Conservation (phyloP, 2,888 invertebrate species). For the Eurois occulta region DNA sequence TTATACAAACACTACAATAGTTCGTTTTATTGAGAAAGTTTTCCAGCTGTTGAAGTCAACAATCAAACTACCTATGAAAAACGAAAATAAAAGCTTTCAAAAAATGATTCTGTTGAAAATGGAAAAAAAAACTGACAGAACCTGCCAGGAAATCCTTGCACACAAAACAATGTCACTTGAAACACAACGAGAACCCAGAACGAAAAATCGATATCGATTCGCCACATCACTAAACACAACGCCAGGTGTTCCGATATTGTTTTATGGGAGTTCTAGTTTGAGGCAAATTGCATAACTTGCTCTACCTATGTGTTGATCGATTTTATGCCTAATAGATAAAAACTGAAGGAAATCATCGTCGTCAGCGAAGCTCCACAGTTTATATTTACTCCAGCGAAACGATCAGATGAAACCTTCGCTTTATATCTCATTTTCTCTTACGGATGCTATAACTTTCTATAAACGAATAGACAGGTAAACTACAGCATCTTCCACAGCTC, state of each 20-base stretch:
- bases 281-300: slow-evolving; percentile 66
- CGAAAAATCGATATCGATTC: slow-evolving; percentile 27
- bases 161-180: slow-evolving; percentile 9
- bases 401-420: slow-evolving; percentile 17
- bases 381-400: slow-evolving; percentile 41
- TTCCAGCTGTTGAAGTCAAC: background rate
- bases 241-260: slow-evolving; percentile 74
- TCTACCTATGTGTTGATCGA: slow-evolving; percentile 62
- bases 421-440: slow-evolving; percentile 35
- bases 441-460: background rate
- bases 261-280: slow-evolving; percentile 71
- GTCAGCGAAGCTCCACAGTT: slow-evolving; percentile 32
- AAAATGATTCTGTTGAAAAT: slow-evolving; percentile 4
- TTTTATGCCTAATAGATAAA: slow-evolving; percentile 40
- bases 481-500: background rate
- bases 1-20: background rate
- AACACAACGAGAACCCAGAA: background rate
- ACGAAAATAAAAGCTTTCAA: background rate
- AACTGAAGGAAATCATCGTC: slow-evolving; percentile 31
- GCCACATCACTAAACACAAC: slow-evolving; percentile 55
- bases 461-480: background rate
- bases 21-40: background rate
- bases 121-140: background rate
- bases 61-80: background rate
- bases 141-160: slow-evolving; percentile 1